Evolutionary conservation across 92 coral and sea anemone genomes (phyloP), one percentile per base, ranked within the genome.

Genomic region (Anthopleura xanthogrammica): DNA sequence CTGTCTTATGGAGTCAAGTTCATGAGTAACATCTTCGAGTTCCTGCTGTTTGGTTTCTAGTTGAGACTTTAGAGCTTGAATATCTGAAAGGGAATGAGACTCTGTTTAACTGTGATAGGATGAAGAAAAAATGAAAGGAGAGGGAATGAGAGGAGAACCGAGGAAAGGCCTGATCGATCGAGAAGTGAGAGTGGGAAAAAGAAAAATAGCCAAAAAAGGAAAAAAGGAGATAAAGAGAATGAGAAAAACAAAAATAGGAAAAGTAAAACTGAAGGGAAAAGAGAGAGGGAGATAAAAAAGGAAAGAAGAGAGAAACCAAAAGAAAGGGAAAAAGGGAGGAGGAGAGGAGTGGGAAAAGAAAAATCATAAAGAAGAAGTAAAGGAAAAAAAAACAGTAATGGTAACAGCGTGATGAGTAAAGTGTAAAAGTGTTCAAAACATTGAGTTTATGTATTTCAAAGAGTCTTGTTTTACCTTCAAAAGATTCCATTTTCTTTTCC

Each of bases 11-110:
- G 81, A 55, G 8, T 73, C 85, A 19, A 80, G 78, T 57, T n/a
- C 72, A 8, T 58, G 24, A 12, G 74, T 75, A 17, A 78, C 83
- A 22, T 84, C 75, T 57, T 87, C 80, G 14, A 66, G 79, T 12
- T 76, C 76, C 48, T 87, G 83, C 7, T 58, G 3, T 29, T 22
- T 52, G n/a, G 71, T 23, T 23, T 40, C 48, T 8, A 90, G 68
- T 52, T 87, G 80, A 39, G 55, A 52, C 76, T 80, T 62, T 57
- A 87, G 81, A 4, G 17, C 29, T 11, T 65, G 60, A 16, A 77
- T 62, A 40, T 84, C 87, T 60, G 72, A 16, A 12, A 84, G 41
- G 42, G 40, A 29, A 24, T 9, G 19, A 29, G 2, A 13, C 41
- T 3, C 1, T 14, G 46, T 75, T 16, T 60, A 52, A 39, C 29